These are phyloP conservation scores for Acrossocheilus fasciatus DNA, from an alignment of 2,797 vertebrate genomes.

Conservation along the genomic window DNA sequence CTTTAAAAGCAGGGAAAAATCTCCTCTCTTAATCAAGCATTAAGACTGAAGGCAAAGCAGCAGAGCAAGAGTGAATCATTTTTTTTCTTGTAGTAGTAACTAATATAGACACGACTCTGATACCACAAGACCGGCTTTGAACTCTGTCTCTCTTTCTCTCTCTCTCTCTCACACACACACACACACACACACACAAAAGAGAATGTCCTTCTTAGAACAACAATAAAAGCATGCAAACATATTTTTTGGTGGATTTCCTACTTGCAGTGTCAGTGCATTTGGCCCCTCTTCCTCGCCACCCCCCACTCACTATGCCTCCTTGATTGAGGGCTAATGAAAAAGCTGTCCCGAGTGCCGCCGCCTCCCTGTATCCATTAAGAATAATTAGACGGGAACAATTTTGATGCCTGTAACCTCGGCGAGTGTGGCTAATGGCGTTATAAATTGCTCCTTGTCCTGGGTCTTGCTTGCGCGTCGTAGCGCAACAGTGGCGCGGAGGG, in stretches of 20 bases:
- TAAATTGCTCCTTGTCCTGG: constrained; percentile 99
- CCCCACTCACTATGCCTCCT: constrained; percentile 80
- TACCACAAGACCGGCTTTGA: neutral
- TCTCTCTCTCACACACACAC: neutral
- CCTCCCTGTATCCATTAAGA: constrained; percentile 99
- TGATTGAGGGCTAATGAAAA: constrained; percentile 99
- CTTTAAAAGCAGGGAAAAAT: constrained; percentile 75
- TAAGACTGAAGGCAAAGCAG: constrained; percentile 59
- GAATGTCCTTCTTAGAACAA: constrained; percentile 16
- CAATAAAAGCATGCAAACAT: constrained; percentile 82
- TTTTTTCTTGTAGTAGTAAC: constrained; percentile 37
- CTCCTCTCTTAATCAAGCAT: constrained; percentile 66
- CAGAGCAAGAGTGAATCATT: constrained; percentile 53
- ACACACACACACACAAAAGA: neutral
- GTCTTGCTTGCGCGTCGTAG: constrained; percentile 80
- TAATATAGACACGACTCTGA: constrained; percentile 40
- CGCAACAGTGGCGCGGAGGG: constrained; percentile 68
- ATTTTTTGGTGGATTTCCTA: constrained; percentile 84
- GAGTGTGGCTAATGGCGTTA: constrained; percentile 99
- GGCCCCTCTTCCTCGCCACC: constrained; percentile 78
- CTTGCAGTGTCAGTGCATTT: constrained; percentile 91
- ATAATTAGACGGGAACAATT: constrained; percentile 99
- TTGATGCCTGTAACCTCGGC: constrained; percentile 99
- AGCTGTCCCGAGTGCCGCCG: constrained; percentile 98
- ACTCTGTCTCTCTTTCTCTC: constrained; percentile 13